These are phyloP conservation scores for Cosmia trapezina DNA, from an alignment of 2,888 invertebrate species.

Conservation along the genomic window DNA sequence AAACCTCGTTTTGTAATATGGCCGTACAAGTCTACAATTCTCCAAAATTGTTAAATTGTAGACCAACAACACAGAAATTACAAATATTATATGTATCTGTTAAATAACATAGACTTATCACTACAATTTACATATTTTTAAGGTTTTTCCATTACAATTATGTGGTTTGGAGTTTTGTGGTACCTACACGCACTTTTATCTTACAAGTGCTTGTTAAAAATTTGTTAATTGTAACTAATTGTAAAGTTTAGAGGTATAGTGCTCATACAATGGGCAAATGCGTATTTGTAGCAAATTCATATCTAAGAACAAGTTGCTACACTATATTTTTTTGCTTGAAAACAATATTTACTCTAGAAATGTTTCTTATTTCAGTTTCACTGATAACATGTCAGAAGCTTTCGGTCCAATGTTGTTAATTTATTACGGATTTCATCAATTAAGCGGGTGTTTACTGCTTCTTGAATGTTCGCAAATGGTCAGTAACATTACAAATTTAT, in stretches of 20 bases:
- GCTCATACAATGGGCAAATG: no score
- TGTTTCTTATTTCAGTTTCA: conserved; percentile 38
- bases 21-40: neutral
- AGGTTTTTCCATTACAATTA: neutral
- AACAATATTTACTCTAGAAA: neutral
- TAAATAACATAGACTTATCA: neutral
- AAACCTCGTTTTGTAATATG: no score
- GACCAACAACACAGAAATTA: neutral
- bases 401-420: conserved; percentile 44
- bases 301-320: neutral
- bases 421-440: conserved; percentile 48
- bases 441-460: conserved; percentile 56
- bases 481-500: conserved; percentile 8
- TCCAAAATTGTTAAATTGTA: neutral
- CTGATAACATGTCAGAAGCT: conserved; percentile 31
- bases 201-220: no score
- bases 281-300: neutral
- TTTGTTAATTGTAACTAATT: neutral
- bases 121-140: neutral
- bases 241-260: neutral
- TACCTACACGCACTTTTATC: neutral
- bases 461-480: conserved; percentile 60
- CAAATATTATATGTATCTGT: no score
- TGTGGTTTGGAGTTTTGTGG: no score
- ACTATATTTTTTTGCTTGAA: neutral